Conservation (phyloP, 2,113 vertebrate species). For the Lagenorhynchus albirostris region DNA sequence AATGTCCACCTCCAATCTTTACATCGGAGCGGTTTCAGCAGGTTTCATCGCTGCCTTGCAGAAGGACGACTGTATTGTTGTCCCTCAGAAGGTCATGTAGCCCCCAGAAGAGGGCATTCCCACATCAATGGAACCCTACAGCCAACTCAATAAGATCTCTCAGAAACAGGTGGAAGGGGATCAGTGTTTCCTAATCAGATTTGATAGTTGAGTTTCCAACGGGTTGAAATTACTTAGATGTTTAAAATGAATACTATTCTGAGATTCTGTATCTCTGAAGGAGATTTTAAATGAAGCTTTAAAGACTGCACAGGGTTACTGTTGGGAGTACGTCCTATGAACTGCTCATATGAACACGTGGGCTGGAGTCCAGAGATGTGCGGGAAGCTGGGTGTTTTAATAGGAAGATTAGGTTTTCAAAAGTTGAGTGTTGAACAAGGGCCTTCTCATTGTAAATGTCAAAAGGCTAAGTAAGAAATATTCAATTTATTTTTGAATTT, state of each 20-base stretch:
- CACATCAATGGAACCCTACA: not conserved
- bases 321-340: accelerated
- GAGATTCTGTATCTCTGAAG: not conserved
- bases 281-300: not conserved
- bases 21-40: not conserved
- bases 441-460: too few relatives aligned
- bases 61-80: accelerated
- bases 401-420: not conserved
- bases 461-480: not conserved
- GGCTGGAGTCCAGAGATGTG: not conserved
- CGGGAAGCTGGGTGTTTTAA: not conserved
- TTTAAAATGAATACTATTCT: not conserved
- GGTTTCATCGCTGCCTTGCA: not conserved
- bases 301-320: not conserved
- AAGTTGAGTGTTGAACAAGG: not conserved
- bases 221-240: not conserved
- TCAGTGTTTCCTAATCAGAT: not conserved
- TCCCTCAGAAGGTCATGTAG: too few relatives aligned
- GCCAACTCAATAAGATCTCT: not conserved
- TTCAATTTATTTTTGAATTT: too few relatives aligned
- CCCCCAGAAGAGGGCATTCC: accelerated
- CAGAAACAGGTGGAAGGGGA: not conserved
- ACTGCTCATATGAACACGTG: accelerated
- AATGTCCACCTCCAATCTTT: not conserved
- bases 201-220: not conserved